Base-by-base conservation (phyloP, 2,888 invertebrate species). In the Syrista parreyssii region DNA sequence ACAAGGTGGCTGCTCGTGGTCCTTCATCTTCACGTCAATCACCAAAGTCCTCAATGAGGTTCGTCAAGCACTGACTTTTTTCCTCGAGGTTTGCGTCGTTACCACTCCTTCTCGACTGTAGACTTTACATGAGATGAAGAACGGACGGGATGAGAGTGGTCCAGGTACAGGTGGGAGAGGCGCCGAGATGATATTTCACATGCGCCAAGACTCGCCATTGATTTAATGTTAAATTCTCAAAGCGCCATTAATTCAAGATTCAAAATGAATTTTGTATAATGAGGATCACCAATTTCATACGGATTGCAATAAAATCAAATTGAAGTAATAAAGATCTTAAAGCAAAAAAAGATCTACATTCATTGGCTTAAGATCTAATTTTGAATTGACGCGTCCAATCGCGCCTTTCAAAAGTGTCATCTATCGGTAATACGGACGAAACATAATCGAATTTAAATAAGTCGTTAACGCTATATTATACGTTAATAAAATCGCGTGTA, bases 1-100 rank as follows among this genome's bases (percentile, higher is more conserved):
- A 73, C 81, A 80, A 73, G 81, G 82, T 11, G 78, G 76, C 33
- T 80, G 82, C 78, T 88, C 88, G 79, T 86, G 87, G 79, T 88
- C 88, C 83, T 86, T 87, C 88, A 88, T 88, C 76, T 68, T 30
- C 68, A 68, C 32, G 23, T 71, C 6, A 15, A 35, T 11, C 33
- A 55, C 55, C 9, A 23, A 23, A 23, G 9, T 55, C 55, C 36
- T 15, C 40, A 76, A 30, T 11, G 30, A 31, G 36, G 31, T 15
- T 68, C 11, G 55, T 35, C 3, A 33, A 76, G n/a, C 31, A 68
- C 32, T 15, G 74, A 74, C 31, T 68, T 30, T 15, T 68, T 68
- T 76, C 55, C 31, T 68, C 12, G 31, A 71, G 33, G 12, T 55
- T 23, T 75, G n/a, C 12, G 32, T 34, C 15, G 12, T 12, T 33